Evolutionary conservation across 2,888 invertebrate genomes (phyloP).

Genomic region (Syritta pipiens): DNA sequence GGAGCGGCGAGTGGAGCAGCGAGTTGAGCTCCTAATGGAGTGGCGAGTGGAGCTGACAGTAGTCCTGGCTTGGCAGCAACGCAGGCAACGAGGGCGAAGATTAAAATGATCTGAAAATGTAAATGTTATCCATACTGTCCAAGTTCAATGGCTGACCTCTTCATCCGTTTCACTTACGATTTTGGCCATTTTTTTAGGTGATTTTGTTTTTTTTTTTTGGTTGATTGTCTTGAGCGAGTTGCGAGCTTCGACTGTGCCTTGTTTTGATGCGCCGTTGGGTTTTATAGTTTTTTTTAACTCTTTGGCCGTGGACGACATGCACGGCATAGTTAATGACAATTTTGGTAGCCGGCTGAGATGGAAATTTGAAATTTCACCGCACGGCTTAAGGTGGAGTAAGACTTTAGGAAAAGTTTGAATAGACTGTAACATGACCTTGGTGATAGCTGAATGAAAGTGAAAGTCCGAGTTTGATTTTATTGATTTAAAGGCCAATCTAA

Average conservation of each 20-base stretch:
- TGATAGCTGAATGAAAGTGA: no score
- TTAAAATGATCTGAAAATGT: slow-evolving; percentile 32
- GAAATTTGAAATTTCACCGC: neutral
- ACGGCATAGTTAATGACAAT: slow-evolving; percentile 4
- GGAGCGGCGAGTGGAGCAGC: slow-evolving; percentile 17
- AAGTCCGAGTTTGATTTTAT: no score
- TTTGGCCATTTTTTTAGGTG: slow-evolving; percentile 33
- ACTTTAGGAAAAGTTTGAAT: no score
- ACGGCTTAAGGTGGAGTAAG: no score
- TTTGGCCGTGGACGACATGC: neutral
- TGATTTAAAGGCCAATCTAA: no score
- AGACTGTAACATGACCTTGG: no score
- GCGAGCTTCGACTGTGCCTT: slow-evolving; percentile 3
- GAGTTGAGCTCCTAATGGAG: slow-evolving; percentile 73
- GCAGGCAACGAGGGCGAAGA: slow-evolving; percentile 49
- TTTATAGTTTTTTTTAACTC: neutral
- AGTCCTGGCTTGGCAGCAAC: slow-evolving; percentile 54
- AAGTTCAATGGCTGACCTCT: neutral
- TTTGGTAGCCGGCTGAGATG: no score
- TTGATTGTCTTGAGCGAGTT: neutral
- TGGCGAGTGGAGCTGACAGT: slow-evolving; percentile 14
- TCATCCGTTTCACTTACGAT: slow-evolving; percentile 15
- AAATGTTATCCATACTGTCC: neutral
- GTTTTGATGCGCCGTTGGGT: neutral
- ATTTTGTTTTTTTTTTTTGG: neutral